Base-by-base conservation (phyloP, 2,797 vertebrate species). In the Periophthalmus magnuspinnatus region DNA sequence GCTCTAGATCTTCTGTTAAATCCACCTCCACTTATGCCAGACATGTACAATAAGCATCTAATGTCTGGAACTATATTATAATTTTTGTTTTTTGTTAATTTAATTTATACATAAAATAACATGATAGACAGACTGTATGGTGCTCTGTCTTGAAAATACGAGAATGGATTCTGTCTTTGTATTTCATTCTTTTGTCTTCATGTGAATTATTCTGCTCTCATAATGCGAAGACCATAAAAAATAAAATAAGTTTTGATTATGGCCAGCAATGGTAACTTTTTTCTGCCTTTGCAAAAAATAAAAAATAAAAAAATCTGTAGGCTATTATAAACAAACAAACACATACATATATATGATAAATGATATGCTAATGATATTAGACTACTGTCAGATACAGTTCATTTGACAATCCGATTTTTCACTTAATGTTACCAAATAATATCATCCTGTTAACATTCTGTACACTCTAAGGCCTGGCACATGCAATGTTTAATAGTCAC, bases 1-100 rank as follows among this genome's bases (percentile, higher is more conserved):
- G 67, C 38, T 22, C 32, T 13, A 77, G 72, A 22, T 73, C 75
- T 11, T 81, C 80, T 21, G 8, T 14, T 8, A 87, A 84, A 65
- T 36, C 65, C 17, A 14, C 80, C n/a, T 75, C 81, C 6, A 11
- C 28, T 10, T 5, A 68, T 59, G 77, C 65, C 2, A 38, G 45
- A 76, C 67, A 72, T 33, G 67, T 2, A 33, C 68, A 80, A 33
- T 84, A 33, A 85, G 52, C 13, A 66, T 9, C 57, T 66, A 50
- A 17, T 24, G 1, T 41, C 11, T 34, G 33, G 48, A 52, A 64
- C n/a, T 28, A 21, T n/a, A 61, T n/a, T n/a, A 19, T 9, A n/a
- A n/a, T 34, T 36, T 19, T n/a, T n/a, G n/a, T 33, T 59, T 34
- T 59, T 24, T 64, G 14, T 17, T 17, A 64, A 32, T 6, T 64